These are phyloP conservation scores for Bellardia pandia DNA, from an alignment of 2,888 invertebrate genomes.

Conservation along the genomic window DNA sequence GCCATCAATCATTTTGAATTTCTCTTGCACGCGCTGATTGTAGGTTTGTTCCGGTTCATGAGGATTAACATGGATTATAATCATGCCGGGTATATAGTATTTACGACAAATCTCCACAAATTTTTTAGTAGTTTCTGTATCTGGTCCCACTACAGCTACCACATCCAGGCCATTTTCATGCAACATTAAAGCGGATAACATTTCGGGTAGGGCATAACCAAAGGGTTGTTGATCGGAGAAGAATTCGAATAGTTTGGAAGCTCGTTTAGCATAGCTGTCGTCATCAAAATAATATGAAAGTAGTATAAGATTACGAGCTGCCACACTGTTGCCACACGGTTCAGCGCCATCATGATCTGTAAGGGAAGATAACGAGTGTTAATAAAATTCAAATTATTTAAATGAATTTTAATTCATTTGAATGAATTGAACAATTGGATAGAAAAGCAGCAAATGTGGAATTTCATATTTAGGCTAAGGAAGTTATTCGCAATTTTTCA, in stretches of 20 bases:
- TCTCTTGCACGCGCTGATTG: constrained; percentile 79
- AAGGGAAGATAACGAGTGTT: constrained; percentile 20
- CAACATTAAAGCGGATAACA: constrained; percentile 82
- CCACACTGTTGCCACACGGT: constrained; percentile 95
- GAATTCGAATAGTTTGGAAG: constrained; percentile 79
- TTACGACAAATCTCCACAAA: constrained; percentile 82
- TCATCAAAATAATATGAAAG: constrained; percentile 88
- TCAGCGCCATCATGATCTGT: constrained; percentile 97
- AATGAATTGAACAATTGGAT: too few relatives aligned
- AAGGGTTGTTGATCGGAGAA: constrained; percentile 80
- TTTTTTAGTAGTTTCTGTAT: constrained; percentile 79
- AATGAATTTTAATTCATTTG: too few relatives aligned
- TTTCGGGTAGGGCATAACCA: constrained; percentile 83
- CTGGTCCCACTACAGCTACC: constrained; percentile 83
- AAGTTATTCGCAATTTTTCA: too few relatives aligned
- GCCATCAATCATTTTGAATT: constrained; percentile 83
- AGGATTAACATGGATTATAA: constrained; percentile 82
- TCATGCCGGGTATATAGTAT: constrained; percentile 83
- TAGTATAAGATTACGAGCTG: constrained; percentile 91
- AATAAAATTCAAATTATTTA: background rate
- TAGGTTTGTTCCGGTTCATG: constrained; percentile 77
- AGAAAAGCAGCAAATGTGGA: too few relatives aligned
- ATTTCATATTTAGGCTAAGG: too few relatives aligned
- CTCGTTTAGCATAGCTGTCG: constrained; percentile 77
- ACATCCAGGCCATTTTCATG: constrained; percentile 82